phyloP scores from a whole-genome alignment of 2,113 vertebrate species.

The Pogona vitticeps region DNA sequence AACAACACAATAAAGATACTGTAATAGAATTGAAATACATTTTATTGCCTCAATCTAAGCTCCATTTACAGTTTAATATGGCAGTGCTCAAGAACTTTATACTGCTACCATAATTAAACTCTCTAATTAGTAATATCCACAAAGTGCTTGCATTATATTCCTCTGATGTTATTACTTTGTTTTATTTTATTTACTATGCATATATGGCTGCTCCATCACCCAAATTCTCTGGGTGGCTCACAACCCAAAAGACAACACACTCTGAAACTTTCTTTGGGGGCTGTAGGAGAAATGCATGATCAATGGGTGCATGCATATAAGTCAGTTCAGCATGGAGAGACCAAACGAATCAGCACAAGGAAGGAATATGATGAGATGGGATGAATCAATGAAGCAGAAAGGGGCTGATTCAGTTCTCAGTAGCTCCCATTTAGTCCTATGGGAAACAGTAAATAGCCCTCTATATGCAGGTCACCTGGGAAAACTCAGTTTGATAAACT shows the following conservation, averaged over 20 bases:
- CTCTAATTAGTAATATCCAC: constrained; percentile 77
- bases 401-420: background rate
- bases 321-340: constrained; percentile 21
- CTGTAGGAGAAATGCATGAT: constrained; percentile 56
- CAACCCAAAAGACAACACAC: constrained; percentile 21
- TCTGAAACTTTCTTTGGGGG: constrained; percentile 55
- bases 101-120: constrained; percentile 72
- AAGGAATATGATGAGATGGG: background rate
- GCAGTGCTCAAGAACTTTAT: constrained; percentile 75
- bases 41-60: constrained; percentile 76
- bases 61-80: constrained; percentile 71
- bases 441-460: background rate
- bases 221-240: background rate
- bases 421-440: background rate
- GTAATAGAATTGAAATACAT: constrained; percentile 73
- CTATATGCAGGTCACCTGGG: background rate
- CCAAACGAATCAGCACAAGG: background rate
- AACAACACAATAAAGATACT: constrained; percentile 69
- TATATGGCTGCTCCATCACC: background rate
- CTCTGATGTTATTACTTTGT: background rate
- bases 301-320: background rate
- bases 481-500: no score
- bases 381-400: background rate
- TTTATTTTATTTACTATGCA: background rate
- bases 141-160: constrained; percentile 69